Evolutionary conservation across 2,113 vertebrate genomes (phyloP), one percentile per base, ranked within the genome.

Genomic region (Siniperca chuatsi): DNA sequence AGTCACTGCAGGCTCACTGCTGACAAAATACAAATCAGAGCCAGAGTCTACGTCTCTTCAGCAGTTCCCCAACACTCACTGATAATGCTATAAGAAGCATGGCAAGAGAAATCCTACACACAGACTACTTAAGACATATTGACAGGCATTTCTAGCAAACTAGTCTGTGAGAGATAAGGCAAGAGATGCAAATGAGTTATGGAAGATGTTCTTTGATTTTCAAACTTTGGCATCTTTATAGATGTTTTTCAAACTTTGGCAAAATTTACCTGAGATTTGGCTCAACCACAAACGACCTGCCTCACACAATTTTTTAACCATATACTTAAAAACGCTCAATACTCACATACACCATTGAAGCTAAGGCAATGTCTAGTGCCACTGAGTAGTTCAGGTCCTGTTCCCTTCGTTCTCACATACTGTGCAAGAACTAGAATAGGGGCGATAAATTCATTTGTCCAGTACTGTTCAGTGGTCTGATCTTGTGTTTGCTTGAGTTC

Each of bases 261-360:
- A 60, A 33, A 7, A 16, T 52, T 7, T 58, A 13, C 29, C 40
- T 48, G 13, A 67, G 10, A 29, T 52, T 4, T 50, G 42, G 9
- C 35, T 83, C n/a, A 29, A 75, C 20, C 58, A 33, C 64, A 46
- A 81, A 71, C 21, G 52, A 57, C 12, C 52, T 57, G 12, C 15
- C 29, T 65, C 35, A 37, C n/a, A 64, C 35, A 48, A 33, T 15
- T 16, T 20, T 60, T 68, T 12, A 57, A 62, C 8, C 18, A 76
- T 4, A 55, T 0, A 62, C 2, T 37, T 20, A 67, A 82, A 78
- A 29, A 33, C 35, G 75, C 40, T 61, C 50, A 0, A 50, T 83
- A 88, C 92, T 90, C 78, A 91, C 83, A 48, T 74, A 21, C 67
- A 79, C 62, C 40, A 52, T 3, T 46, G 66, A 75, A 20, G 54